A percentile compares a stretch with the other conserved stretches of the same genome.
These are phyloP conservation scores for Prinia subflava DNA, from an alignment of 2,113 vertebrate species.

Conservation along the genomic window DNA sequence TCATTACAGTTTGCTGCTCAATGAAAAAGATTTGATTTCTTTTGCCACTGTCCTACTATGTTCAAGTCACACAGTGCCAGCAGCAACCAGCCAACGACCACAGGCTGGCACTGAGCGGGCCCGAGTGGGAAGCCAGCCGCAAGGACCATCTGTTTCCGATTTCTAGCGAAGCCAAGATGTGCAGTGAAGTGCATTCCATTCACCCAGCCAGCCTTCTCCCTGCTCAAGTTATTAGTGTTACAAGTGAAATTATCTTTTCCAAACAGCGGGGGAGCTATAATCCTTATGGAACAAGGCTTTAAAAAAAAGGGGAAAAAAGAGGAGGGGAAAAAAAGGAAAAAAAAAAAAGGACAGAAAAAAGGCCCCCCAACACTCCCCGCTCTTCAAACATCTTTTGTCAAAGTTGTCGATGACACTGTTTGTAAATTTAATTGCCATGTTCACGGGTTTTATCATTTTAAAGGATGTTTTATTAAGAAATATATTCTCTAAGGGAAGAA, in stretches of 20 bases:
- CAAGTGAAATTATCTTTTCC: constrained; percentile 84
- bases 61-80: constrained; percentile 85
- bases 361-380: neutral
- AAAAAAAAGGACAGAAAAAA: neutral
- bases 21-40: constrained; percentile 84
- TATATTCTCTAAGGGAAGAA: constrained; percentile 44
- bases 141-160: constrained; percentile 92
- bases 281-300: constrained; percentile 73
- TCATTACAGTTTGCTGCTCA: constrained; percentile 84
- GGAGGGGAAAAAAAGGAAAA: neutral
- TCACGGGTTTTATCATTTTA: constrained; percentile 55
- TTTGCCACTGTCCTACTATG: constrained; percentile 88
- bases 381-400: constrained; percentile 64
- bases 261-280: constrained; percentile 83
- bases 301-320: neutral
- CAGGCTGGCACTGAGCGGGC: constrained; percentile 85
- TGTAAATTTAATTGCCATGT: constrained; percentile 66
- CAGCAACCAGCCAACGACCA: constrained; percentile 86
- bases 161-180: constrained; percentile 87
- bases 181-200: constrained; percentile 81
- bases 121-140: constrained; percentile 85
- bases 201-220: constrained; percentile 77
- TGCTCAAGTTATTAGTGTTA: constrained; percentile 84
- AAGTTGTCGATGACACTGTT: constrained; percentile 54
- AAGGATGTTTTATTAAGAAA: constrained; percentile 67